phyloP scores from a whole-genome alignment of 37 sponge, comb jelly and placozoan species.

The Ephydatia muelleri region DNA sequence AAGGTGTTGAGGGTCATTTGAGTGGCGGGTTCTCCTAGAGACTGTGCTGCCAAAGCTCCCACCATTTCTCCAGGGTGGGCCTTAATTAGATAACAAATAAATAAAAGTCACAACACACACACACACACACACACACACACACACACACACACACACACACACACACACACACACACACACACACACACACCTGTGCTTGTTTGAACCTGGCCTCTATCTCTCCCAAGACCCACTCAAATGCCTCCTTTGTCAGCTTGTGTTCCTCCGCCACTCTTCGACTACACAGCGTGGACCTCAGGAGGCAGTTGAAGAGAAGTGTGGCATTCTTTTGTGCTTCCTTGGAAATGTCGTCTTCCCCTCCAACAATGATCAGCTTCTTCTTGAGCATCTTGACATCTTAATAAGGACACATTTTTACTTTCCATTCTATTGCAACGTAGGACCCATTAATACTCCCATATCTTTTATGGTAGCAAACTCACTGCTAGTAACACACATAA shows the following conservation, averaged over 20 bases:
- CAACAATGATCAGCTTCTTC: slow-evolving; percentile 86
- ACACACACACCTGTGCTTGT: slow-evolving; percentile 79
- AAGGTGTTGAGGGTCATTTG: slow-evolving; percentile 99
- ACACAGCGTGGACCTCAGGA: slow-evolving; percentile 90
- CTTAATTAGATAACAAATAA: slow-evolving; percentile 16
- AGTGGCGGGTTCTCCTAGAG: slow-evolving; percentile 97
- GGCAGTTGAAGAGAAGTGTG: slow-evolving; percentile 88
- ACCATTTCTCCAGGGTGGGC: slow-evolving; percentile 98
- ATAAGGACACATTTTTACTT: not conserved
- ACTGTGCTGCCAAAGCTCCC: slow-evolving; percentile 98
- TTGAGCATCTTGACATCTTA: slow-evolving; percentile 83
- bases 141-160: not conserved
- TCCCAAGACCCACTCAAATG: slow-evolving; percentile 99
- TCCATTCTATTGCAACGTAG: not conserved
- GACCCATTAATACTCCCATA: not conserved
- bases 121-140: not conserved
- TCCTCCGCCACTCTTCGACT: slow-evolving; percentile 82
- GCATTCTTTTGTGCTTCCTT: slow-evolving; percentile 93
- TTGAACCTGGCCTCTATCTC: slow-evolving; percentile 95
- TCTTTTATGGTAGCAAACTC: not conserved
- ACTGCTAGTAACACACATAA: not conserved
- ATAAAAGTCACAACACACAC: not conserved
- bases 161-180: not conserved
- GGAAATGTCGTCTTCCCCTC: slow-evolving; percentile 90
- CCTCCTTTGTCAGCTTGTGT: slow-evolving; percentile 86